A percentile compares a stretch with the other conserved stretches of the same genome.
phyloP scores from a whole-genome alignment of 2,797 vertebrate genomes.

The Momotus momota region DNA sequence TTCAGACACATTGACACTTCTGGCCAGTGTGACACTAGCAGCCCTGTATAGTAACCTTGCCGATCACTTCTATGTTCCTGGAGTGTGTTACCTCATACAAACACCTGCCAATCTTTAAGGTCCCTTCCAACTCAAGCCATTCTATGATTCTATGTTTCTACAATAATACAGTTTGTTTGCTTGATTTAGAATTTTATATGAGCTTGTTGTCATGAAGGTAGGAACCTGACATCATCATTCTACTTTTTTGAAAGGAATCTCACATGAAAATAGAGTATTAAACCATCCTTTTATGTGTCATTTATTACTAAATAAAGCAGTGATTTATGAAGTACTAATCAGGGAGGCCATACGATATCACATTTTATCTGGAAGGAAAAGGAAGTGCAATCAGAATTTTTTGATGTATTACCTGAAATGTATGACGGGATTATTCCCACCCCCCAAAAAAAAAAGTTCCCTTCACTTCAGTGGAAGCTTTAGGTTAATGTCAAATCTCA shows the following conservation, averaged over 20 bases:
- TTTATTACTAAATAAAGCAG: not conserved
- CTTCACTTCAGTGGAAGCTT: not conserved
- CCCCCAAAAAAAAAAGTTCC: rapidly evolving
- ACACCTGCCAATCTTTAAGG: not conserved
- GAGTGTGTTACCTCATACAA: not conserved
- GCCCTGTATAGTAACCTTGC: not conserved
- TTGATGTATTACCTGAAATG: not conserved
- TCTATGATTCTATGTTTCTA: too few relatives aligned
- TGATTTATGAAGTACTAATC: not conserved
- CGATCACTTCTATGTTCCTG: not conserved
- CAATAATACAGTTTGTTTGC: not conserved
- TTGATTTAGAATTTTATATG: not conserved
- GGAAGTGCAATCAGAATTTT: not conserved
- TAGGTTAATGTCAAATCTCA: not conserved
- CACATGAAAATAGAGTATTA: not conserved
- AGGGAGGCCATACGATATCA: not conserved
- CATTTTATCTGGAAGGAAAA: not conserved
- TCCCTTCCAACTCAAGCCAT: too few relatives aligned
- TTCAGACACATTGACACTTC: not conserved
- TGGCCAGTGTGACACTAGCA: not conserved
- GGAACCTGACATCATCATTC: not conserved
- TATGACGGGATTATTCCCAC: not conserved
- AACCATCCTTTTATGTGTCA: not conserved
- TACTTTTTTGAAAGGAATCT: not conserved
- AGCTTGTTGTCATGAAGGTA: not conserved